Percentiles rank a stretch among this genome's conserved stretches.
Evolutionary conservation across 2,797 vertebrate species (phyloP).

Genomic region (Eulemur coronatus): DNA sequence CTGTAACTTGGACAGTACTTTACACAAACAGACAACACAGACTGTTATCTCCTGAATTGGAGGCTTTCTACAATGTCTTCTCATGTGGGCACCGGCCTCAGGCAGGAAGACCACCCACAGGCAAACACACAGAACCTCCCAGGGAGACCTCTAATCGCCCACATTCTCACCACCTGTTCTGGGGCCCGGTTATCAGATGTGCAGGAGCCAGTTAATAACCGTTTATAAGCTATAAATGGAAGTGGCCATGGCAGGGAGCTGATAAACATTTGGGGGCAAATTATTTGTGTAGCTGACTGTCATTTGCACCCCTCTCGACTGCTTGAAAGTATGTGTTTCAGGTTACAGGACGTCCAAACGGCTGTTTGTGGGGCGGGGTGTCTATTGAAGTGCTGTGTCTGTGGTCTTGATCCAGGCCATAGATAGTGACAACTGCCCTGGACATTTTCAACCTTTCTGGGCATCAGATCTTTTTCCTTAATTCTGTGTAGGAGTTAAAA

Average conservation of each 20-base stretch:
- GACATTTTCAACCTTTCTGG: constrained; percentile 55
- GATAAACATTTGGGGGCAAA: constrained; percentile 82
- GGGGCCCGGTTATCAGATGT: constrained; percentile 84
- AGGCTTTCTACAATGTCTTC: constrained; percentile 80
- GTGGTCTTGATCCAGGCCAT: constrained; percentile 51
- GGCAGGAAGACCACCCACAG: constrained; percentile 92
- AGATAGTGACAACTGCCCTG: constrained; percentile 60
- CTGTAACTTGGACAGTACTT: constrained; percentile 73
- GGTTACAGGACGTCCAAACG: constrained; percentile 81
- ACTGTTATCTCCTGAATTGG: constrained; percentile 80
- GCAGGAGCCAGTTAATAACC: constrained; percentile 82
- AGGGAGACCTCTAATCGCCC: constrained; percentile 79
- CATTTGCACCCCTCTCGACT: constrained; percentile 77
- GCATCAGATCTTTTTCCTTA: not conserved
- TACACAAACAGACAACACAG: constrained; percentile 77
- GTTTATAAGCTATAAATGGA: constrained; percentile 85
- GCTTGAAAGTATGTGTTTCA: constrained; percentile 81
- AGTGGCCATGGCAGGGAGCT: constrained; percentile 79
- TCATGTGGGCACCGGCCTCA: constrained; percentile 85
- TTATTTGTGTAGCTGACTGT: constrained; percentile 81
- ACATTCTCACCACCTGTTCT: constrained; percentile 85
- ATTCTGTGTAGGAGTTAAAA: not conserved
- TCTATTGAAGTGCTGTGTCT: constrained; percentile 51
- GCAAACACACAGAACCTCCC: constrained; percentile 62
- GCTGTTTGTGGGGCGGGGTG: constrained; percentile 55